A percentile compares a stretch with the other conserved stretches of the same genome.
Evolutionary conservation across 2,888 invertebrate species (phyloP).

Genomic region (Sepiola atlantica): DNA sequence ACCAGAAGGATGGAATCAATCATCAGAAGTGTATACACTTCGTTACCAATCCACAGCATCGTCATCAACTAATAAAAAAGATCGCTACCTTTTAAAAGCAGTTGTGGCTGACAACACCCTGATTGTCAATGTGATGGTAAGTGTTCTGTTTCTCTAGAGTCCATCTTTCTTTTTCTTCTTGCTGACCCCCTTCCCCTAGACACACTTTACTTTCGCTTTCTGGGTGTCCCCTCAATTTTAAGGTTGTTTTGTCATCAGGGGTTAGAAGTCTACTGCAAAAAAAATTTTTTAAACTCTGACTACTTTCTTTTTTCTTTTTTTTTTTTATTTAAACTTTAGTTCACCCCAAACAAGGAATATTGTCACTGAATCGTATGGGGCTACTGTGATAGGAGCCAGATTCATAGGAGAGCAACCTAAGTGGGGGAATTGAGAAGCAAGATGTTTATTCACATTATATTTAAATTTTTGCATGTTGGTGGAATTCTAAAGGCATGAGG

Average conservation of each 20-base stretch:
- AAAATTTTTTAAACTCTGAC: neutral
- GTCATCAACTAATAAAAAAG: slow-evolving; percentile 42
- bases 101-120: slow-evolving; percentile 59
- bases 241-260: neutral
- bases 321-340: no score
- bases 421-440: no score
- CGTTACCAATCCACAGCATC: slow-evolving; percentile 78
- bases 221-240: neutral
- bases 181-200: no score
- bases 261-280: neutral
- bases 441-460: no score
- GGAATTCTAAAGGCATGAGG: no score
- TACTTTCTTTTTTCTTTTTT: no score
- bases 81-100: slow-evolving; percentile 58
- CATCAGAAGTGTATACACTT: slow-evolving; percentile 81
- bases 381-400: no score
- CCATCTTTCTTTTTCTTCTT: neutral
- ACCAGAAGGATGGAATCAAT: slow-evolving; percentile 84
- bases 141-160: neutral
- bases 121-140: slow-evolving; percentile 64
- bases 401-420: no score
- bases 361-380: no score
- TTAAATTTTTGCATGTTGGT: no score
- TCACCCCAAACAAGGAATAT: no score
- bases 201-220: no score